Base-by-base conservation (phyloP, 2,888 invertebrate species). In the Argynnis bischoffii region DNA sequence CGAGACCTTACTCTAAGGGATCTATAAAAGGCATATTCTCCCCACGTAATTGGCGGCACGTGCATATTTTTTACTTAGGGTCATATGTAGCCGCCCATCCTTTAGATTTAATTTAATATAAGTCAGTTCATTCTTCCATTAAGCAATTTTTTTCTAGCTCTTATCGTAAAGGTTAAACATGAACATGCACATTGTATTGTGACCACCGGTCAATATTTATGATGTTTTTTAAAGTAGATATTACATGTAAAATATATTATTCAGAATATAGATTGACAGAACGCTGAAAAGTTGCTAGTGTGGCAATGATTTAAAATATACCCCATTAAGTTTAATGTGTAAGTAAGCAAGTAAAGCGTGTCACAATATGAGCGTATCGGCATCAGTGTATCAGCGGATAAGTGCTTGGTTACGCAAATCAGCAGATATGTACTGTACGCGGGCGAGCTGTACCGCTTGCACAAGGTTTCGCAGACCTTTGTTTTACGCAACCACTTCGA, bases 381-480 rank as follows among this genome's bases (percentile, higher is more conserved):
- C 83, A 50, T 50, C 50, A 82, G 81, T 75, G 85, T 90, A 89
- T 89, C 87, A 84, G 85, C 86, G 92, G 91, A 91, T 92, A 92
- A 91, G 90, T 90, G 87, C 88, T 89, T 84, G 81, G 89, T 92
- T 92, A 92, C 92, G 92, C 91, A 92, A 92, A 92, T 90, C 89
- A 82, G 88, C 88, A 92, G 92, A 92, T 92, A 92, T 92, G 91
- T 92, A 87, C 85, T 71, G 75, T 67, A 78, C 83, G 87, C 88
- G 85, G 87, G 87, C 90, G 90, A 88, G 88, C 88, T 76, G 85
- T 87, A 86, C 73, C 88, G 90, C 90, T 92, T 92, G 89, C 92
- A 92, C 92, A 92, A 92, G 92, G 90, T 87, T 91, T 89, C 85
- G 87, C 90, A 92, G 92, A 92, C 92, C 92, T 92, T 92, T 92